Percentiles rank a stretch among this genome's conserved stretches.
phyloP scores from a whole-genome alignment of 2,888 invertebrate genomes.

The Volucella bombylans region DNA sequence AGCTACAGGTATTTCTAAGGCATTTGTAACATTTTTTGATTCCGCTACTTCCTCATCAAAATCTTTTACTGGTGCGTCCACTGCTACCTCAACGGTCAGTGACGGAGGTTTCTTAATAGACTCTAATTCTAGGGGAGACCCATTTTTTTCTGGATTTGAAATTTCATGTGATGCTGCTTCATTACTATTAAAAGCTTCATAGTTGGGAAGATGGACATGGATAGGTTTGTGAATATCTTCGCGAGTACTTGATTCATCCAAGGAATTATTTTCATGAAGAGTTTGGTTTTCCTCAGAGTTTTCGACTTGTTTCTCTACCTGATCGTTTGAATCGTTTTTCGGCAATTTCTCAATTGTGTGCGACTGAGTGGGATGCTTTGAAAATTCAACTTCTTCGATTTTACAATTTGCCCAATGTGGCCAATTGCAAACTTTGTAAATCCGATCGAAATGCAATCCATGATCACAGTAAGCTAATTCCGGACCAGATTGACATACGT shows the following conservation, averaged over 20 bases:
- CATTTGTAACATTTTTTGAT: no score
- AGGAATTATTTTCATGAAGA: background rate
- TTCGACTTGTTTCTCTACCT: no score
- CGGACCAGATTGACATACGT: conserved; percentile 76
- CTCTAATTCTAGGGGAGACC: background rate
- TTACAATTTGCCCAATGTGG: conserved; percentile 76
- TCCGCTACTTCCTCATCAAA: no score
- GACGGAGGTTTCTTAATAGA: background rate
- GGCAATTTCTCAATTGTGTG: background rate
- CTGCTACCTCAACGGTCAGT: background rate
- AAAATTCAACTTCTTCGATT: conserved; percentile 38
- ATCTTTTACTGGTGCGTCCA: no score
- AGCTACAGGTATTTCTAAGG: no score
- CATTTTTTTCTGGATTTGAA: background rate
- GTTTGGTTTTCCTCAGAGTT: no score
- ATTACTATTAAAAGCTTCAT: background rate
- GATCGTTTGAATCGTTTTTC: no score
- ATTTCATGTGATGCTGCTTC: background rate
- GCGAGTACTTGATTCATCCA: background rate
- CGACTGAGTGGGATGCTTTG: background rate
- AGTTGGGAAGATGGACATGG: background rate
- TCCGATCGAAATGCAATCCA: conserved; percentile 77
- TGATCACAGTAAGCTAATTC: conserved; percentile 75
- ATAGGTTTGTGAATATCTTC: no score
- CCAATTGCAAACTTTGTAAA: conserved; percentile 76